Evolutionary conservation across 2,797 vertebrate genomes (phyloP).

Genomic region (Enteromius radiatus): DNA sequence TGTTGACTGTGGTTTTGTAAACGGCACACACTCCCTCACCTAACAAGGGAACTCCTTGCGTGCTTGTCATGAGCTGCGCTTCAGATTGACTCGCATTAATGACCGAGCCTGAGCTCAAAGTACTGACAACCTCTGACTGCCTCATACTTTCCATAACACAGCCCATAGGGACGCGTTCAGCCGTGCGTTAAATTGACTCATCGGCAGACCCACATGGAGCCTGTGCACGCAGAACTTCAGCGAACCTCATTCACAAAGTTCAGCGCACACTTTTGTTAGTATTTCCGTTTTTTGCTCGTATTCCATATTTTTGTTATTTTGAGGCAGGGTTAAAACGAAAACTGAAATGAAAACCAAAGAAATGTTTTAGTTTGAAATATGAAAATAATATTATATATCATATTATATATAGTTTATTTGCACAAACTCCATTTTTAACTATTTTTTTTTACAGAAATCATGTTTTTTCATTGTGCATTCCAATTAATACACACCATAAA

Average conservation of each 20-base stretch:
- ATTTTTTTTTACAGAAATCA: too few species aligned
- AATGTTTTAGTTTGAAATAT: too few species aligned
- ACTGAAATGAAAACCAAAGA: too few species aligned
- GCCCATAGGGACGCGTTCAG: background rate
- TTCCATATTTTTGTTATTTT: background rate
- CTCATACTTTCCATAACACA: slow-evolving; percentile 54
- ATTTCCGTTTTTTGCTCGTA: background rate
- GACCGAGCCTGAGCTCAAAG: slow-evolving; percentile 18
- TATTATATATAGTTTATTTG: background rate
- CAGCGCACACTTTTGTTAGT: background rate
- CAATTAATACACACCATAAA: too few species aligned
- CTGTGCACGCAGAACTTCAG: background rate
- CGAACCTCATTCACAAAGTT: slow-evolving; percentile 5
- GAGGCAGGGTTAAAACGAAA: too few species aligned
- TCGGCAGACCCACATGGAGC: background rate
- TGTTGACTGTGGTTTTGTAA: slow-evolving; percentile 49
- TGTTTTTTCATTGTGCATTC: too few species aligned
- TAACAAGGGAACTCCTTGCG: slow-evolving; percentile 38
- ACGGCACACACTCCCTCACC: slow-evolving; percentile 28
- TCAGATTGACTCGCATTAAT: slow-evolving; percentile 57
- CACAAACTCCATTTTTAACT: too few species aligned
- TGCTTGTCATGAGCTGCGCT: slow-evolving; percentile 23
- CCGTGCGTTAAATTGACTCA: slow-evolving; percentile 11
- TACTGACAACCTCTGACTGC: slow-evolving; percentile 35
- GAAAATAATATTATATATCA: too few species aligned